Percentiles rank a stretch among this genome's conserved stretches.
Conservation (phyloP, 2,888 invertebrate genomes). For the Nymphalis c-album region DNA sequence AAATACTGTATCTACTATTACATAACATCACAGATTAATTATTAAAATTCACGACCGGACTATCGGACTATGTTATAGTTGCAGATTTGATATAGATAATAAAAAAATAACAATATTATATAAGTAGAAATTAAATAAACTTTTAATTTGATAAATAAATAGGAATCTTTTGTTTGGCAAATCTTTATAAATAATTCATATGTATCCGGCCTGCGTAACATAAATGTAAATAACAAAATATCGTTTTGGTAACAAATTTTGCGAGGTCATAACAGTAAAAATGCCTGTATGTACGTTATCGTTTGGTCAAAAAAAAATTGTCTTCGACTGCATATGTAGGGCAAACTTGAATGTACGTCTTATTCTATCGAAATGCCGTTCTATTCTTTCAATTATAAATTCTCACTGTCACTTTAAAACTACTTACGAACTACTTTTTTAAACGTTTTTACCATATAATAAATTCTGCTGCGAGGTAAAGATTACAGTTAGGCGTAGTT, state of each 20-base stretch:
- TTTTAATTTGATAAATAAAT: slow-evolving; percentile 32
- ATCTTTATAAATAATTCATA: slow-evolving; percentile 2
- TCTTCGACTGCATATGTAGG: slow-evolving; percentile 4
- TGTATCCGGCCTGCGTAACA: slow-evolving; percentile 46
- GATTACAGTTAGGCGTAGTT: background rate
- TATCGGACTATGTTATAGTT: slow-evolving; percentile 7
- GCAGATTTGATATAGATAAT: background rate
- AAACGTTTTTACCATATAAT: slow-evolving; percentile 15
- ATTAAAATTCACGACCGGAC: slow-evolving; percentile 42
- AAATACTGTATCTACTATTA: slow-evolving; percentile 52
- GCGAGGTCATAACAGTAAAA: slow-evolving; percentile 38
- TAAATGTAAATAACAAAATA: slow-evolving; percentile 30
- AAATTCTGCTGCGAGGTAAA: slow-evolving; percentile 12
- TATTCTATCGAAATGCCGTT: slow-evolving; percentile 39
- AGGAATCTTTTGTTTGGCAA: slow-evolving; percentile 20
- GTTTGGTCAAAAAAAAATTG: background rate
- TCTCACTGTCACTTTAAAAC: slow-evolving; percentile 34
- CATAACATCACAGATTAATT: slow-evolving; percentile 69
- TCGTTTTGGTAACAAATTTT: slow-evolving; percentile 49
- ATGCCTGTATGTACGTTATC: slow-evolving; percentile 11
- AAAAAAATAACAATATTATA: background rate
- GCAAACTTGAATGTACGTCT: slow-evolving; percentile 46
- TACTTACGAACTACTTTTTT: slow-evolving; percentile 21
- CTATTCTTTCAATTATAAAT: slow-evolving; percentile 15
- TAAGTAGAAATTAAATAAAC: background rate